phyloP scores from a whole-genome alignment of 2,113 vertebrate genomes.

The Dipodomys stephensi region DNA sequence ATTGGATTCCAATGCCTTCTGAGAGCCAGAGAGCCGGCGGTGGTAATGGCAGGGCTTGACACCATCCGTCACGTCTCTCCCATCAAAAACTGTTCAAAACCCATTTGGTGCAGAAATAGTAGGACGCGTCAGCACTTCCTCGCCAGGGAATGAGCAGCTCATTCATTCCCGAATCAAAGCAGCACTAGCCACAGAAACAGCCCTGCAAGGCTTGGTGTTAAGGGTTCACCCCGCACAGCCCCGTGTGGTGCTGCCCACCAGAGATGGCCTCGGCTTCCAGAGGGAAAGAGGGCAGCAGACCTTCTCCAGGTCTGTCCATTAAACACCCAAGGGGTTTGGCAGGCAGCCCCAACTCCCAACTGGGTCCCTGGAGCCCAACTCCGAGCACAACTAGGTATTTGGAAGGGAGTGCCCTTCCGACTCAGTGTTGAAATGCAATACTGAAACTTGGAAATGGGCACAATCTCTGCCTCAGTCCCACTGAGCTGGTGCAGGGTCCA shows the following conservation, averaged over 20 bases:
- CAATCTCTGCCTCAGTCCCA: neutral
- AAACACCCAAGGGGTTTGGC: neutral
- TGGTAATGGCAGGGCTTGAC: neutral
- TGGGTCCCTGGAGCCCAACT: neutral
- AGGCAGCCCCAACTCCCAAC: neutral
- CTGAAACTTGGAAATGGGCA: neutral
- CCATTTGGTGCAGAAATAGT: constrained; percentile 60
- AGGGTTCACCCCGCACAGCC: no score
- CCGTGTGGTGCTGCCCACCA: neutral
- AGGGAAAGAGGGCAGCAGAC: neutral
- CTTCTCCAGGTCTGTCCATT: neutral
- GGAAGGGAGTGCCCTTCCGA: no score
- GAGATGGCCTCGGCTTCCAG: neutral
- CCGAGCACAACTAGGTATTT: neutral
- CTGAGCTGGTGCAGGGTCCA: neutral
- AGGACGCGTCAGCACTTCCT: neutral
- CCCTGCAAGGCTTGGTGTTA: neutral
- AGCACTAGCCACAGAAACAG: neutral
- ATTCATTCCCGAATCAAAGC: neutral
- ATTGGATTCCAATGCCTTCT: neutral
- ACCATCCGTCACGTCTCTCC: constrained; percentile 43
- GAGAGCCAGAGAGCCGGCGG: neutral
- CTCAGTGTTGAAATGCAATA: neutral
- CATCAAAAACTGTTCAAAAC: neutral
- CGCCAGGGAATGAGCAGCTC: neutral